phyloP scores from a whole-genome alignment of 2,797 vertebrate genomes.

The Sebastes matsubarae region DNA sequence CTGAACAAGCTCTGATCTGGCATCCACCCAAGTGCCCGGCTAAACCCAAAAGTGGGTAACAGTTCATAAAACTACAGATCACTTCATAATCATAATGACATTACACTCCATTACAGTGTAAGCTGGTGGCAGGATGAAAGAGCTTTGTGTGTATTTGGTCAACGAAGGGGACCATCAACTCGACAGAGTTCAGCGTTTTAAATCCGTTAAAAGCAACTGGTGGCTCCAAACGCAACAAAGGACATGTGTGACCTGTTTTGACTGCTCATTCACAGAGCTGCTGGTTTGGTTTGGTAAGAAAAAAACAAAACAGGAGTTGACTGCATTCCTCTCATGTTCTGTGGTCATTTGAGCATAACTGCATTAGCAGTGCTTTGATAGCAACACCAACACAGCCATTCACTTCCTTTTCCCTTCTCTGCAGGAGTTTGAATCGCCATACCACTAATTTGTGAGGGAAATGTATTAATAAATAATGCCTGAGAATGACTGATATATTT shows the following conservation, averaged over 20 bases:
- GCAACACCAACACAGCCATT: constrained; percentile 37
- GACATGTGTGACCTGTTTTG: constrained; percentile 67
- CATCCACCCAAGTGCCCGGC: constrained; percentile 39
- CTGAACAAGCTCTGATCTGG: constrained; percentile 50
- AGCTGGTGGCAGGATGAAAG: constrained; percentile 48
- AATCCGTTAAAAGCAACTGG: constrained; percentile 68
- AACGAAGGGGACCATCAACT: constrained; percentile 16
- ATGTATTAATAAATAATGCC: background rate
- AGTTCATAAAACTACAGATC: constrained; percentile 58
- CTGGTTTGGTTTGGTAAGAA: constrained; percentile 44
- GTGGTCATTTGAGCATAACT: constrained; percentile 66
- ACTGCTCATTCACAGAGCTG: constrained; percentile 55
- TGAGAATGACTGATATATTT: background rate
- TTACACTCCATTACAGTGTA: constrained; percentile 45
- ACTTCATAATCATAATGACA: constrained; percentile 53
- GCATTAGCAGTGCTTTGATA: constrained; percentile 62
- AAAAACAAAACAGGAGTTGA: constrained; percentile 14
- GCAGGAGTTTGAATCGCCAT: background rate
- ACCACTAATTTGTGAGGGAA: background rate
- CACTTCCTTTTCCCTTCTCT: constrained; percentile 16
- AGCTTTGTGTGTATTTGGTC: constrained; percentile 45
- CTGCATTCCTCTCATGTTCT: constrained; percentile 72
- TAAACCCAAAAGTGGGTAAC: constrained; percentile 54
- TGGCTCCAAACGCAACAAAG: constrained; percentile 56
- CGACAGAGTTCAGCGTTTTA: constrained; percentile 47